These are phyloP conservation scores for Pelvicachromis taeniatus DNA, from an alignment of 2,113 vertebrate species.

Conservation along the genomic window DNA sequence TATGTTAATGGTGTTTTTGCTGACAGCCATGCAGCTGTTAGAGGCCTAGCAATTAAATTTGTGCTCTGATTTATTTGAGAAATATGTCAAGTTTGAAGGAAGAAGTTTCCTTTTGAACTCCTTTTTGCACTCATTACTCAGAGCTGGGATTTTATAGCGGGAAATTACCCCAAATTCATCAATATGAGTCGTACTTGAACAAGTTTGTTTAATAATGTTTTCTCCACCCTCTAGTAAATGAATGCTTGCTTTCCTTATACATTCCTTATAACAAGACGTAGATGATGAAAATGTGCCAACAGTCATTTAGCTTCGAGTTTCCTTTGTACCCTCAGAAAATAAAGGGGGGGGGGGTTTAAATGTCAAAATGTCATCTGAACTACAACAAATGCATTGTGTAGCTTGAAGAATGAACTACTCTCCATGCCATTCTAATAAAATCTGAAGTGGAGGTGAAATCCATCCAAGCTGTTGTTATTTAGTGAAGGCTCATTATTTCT, in stretches of 20 bases:
- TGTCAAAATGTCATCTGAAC: not conserved
- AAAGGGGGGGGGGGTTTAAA: not conserved
- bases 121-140: not conserved
- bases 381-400: conserved; percentile 16
- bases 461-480: conserved; percentile 59
- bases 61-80: conserved; percentile 11
- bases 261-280: not conserved
- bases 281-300: not conserved
- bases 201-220: not conserved
- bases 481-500: conserved; percentile 66
- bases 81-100: not conserved
- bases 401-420: not conserved
- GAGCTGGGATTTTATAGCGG: not conserved
- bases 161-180: not conserved
- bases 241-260: not conserved
- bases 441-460: conserved; percentile 41
- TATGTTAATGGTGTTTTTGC: conserved; percentile 9
- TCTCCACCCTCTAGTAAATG: not conserved
- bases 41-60: not conserved
- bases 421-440: conserved; percentile 32
- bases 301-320: not conserved
- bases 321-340: not conserved
- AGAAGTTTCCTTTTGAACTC: not conserved
- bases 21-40: conserved; percentile 32
- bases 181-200: not conserved